Evolutionary conservation across 2,888 invertebrate species (phyloP).

Genomic region (Trichacis sp.): DNA sequence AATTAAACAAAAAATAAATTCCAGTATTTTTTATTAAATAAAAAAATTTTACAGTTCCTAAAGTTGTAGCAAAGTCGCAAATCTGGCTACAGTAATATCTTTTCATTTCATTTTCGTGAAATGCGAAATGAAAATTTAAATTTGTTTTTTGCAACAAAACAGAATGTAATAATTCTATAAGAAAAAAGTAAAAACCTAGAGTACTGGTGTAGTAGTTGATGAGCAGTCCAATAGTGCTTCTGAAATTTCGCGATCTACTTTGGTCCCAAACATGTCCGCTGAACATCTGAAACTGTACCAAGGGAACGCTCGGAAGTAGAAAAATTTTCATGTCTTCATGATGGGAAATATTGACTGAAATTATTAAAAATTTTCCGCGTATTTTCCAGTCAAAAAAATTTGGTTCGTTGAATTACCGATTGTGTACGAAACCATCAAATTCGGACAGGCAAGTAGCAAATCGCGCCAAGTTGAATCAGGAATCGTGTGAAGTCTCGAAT

Average conservation of each 20-base stretch:
- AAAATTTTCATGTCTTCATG: slow-evolving; percentile 69
- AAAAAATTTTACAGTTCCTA: too few relatives aligned
- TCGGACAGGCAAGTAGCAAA: slow-evolving; percentile 64
- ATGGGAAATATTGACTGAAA: slow-evolving; percentile 68
- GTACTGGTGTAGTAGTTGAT: slow-evolving; percentile 67
- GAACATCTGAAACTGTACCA: slow-evolving; percentile 68
- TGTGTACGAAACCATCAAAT: slow-evolving; percentile 66
- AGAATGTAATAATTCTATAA: slow-evolving; percentile 5
- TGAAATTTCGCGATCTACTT: slow-evolving; percentile 68
- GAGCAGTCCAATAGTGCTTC: slow-evolving; percentile 66
- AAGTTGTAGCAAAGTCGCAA: too few relatives aligned
- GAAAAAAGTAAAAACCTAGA: slow-evolving; percentile 60
- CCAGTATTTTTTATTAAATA: too few relatives aligned
- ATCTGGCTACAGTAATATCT: too few relatives aligned
- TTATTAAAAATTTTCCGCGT: neutral
- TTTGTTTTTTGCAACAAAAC: neutral
- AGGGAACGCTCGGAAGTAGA: slow-evolving; percentile 68
- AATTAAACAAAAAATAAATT: too few relatives aligned
- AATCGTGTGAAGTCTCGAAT: slow-evolving; percentile 66
- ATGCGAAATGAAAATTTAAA: too few relatives aligned
- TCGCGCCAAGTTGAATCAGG: slow-evolving; percentile 67
- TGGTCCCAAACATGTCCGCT: slow-evolving; percentile 70
- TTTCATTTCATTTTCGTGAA: too few relatives aligned
- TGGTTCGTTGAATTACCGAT: slow-evolving; percentile 50
- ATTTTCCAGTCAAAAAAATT: neutral